phyloP scores from a whole-genome alignment of 2,888 invertebrate genomes.

The Teleogryllus oceanicus region DNA sequence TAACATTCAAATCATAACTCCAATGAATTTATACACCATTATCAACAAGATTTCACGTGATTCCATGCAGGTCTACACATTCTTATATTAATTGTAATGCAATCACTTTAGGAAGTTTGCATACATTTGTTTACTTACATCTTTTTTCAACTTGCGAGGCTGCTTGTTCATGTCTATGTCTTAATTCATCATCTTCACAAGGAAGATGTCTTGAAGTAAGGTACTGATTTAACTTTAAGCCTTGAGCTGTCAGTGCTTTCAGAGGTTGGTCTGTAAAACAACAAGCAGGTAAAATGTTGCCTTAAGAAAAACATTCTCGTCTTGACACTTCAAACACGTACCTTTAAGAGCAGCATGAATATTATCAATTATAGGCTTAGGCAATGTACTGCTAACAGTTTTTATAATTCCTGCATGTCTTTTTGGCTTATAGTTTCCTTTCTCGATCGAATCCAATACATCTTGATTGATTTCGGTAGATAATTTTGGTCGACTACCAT shows the following conservation, averaged over 20 bases:
- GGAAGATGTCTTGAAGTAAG: slow-evolving; percentile 63
- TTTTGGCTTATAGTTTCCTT: slow-evolving; percentile 58
- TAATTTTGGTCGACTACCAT: slow-evolving; percentile 42
- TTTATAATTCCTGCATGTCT: slow-evolving; percentile 69
- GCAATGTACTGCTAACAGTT: slow-evolving; percentile 55
- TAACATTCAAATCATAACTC: no score
- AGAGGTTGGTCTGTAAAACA: slow-evolving; percentile 56
- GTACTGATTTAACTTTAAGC: slow-evolving; percentile 56
- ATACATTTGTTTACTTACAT: slow-evolving; percentile 38
- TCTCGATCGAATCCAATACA: slow-evolving; percentile 43
- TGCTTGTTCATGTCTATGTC: slow-evolving; percentile 46
- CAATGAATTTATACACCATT: no score
- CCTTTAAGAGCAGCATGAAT: slow-evolving; percentile 54
- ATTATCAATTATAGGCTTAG: slow-evolving; percentile 58
- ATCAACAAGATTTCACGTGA: no score
- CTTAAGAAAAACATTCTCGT: not conserved
- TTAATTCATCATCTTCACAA: slow-evolving; percentile 56
- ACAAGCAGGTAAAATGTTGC: slow-evolving; percentile 25
- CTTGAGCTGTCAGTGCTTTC: slow-evolving; percentile 55
- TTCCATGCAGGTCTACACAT: no score
- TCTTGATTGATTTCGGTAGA: slow-evolving; percentile 44
- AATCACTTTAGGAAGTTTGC: no score
- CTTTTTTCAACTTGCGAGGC: slow-evolving; percentile 46
- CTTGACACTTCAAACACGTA: slow-evolving; percentile 40
- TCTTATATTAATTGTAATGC: no score